Base-by-base conservation (phyloP, 1,140 invertebrate species). In the Maconellicoccus hirsutus region DNA sequence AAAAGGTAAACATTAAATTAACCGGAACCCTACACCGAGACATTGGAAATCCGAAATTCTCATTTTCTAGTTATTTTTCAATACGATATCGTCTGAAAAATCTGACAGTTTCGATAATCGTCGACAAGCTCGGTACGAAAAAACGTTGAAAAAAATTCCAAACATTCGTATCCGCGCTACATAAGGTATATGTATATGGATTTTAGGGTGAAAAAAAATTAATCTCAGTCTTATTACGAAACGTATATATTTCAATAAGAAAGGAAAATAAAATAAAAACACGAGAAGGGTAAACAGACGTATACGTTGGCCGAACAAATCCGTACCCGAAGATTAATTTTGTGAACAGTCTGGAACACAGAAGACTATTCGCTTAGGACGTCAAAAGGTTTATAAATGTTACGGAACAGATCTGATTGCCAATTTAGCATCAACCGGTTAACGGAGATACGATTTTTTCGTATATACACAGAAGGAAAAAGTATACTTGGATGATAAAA, bases 361-460 rank as follows among this genome's bases (percentile, higher is more conserved):
- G 33, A 38, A 16, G 16, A 52, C 12, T 52, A 52, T 52, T 52
- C 42, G 42, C 42, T 52, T 52, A 52, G n/a, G n/a, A 52, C 42
- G 42, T 52, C 42, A 52, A 52, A 52, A 52, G 42, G 42, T 52
- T 52, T 52, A 52, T 52, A 52, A 52, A 52, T 52, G 42, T 52
- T 52, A 52, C 42, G 16, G 42, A 52, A 52, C 42, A 52, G 42
- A 8, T 52, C n/a, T 52, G 42, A 52, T 52, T 52, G 42, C 42
- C 42, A 52, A 52, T 52, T 52, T 52, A 52, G n/a, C 16, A 52
- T 52, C 12, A 52, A 52, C 42, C 42, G 42, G 42, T 52, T 52
- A 52, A 52, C 42, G 42, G n/a, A 52, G 42, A 52, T 52, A 52
- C 42, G 42, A 52, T 52, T 52, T 52, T 52, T 52, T 33, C 29